Percentiles rank a stretch among this genome's conserved stretches.
Evolutionary conservation across 2,113 vertebrate genomes (phyloP).

Genomic region (Lates calcarifer): DNA sequence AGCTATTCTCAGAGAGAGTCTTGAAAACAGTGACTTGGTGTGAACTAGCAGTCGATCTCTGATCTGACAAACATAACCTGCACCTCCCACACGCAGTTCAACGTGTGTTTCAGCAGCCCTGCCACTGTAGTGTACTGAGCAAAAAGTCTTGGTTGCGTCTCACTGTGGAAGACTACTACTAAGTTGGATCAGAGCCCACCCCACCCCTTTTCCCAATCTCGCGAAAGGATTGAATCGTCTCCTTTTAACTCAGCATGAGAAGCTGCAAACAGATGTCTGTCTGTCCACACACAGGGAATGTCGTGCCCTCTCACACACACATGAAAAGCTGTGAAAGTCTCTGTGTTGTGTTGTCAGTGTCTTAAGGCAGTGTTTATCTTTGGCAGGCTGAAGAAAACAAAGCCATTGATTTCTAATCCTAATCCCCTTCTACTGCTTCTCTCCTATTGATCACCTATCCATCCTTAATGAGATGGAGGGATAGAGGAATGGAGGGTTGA

Average conservation of each 20-base stretch:
- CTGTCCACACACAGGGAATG: slow-evolving; percentile 44
- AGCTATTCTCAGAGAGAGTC: slow-evolving; percentile 62
- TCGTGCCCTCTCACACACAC: slow-evolving; percentile 55
- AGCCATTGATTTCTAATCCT: slow-evolving; percentile 84
- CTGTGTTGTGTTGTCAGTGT: slow-evolving; percentile 64
- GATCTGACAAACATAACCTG: slow-evolving; percentile 23
- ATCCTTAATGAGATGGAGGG: slow-evolving; percentile 76
- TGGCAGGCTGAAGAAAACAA: slow-evolving; percentile 78
- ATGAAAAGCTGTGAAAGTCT: slow-evolving; percentile 55
- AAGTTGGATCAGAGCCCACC: slow-evolving; percentile 49
- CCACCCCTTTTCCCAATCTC: slow-evolving; percentile 14
- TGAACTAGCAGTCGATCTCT: slow-evolving; percentile 42
- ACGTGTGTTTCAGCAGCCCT: neutral
- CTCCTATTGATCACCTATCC: slow-evolving; percentile 81
- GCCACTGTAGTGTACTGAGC: neutral
- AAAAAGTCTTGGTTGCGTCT: slow-evolving; percentile 13
- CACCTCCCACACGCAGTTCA: slow-evolving; percentile 42
- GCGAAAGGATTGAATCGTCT: slow-evolving; percentile 43
- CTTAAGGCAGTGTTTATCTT: slow-evolving; percentile 82
- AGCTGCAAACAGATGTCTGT: slow-evolving; percentile 63
- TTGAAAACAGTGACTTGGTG: slow-evolving; percentile 40
- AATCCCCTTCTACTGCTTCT: slow-evolving; percentile 78
- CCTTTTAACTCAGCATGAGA: slow-evolving; percentile 62
- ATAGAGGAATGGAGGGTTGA: slow-evolving; percentile 66
- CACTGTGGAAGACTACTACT: neutral